Evolutionary conservation across 1,140 invertebrate species (phyloP), one percentile per base, ranked within the genome.

Genomic region (Pteromalus puparum): DNA sequence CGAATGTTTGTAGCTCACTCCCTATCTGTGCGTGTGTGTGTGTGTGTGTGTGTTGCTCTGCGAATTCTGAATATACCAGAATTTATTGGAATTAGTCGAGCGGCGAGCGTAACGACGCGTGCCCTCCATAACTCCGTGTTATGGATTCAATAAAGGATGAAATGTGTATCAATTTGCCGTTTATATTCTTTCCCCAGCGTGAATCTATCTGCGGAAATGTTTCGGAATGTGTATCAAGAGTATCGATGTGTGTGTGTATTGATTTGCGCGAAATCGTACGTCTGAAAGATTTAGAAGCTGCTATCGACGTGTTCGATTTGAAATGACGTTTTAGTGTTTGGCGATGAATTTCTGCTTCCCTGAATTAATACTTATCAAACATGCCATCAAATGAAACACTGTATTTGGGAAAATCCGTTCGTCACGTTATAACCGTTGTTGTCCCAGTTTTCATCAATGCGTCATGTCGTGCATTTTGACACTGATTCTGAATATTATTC

Each of bases 41-140:
- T 34, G 30, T 34, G 53, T 61, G 21, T n/a, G 6, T 21, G 15
- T 9, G 53, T n/a, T 53, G 53, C 21, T 61, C 18, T 15, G 53
- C 53, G 18, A n/a, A 61, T 61, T 61, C 53, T n/a, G 53, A 61
- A 61, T 61, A 18, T 61, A 61, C 53, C 6, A 18, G 53, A 61
- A 61, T 61, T 61, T 61, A 61, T 61, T 61, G 53, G 53, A 61
- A 61, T 21, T 61, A 61, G 53, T n/a, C 53, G 53, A 61, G 53
- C 6, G 15, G 53, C 15, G 7, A 21, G 21, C 53, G 21, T 61
- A 61, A 61, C 21, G 53, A 61, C 53, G 18, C 53, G 53, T 61
- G 53, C 21, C 53, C 1, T 61, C 18, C 53, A n/a, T 61, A 61
- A 21, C 53, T 61, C 18, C 6, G 18, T 21, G 21, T 61, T 61